A percentile compares a stretch with the other conserved stretches of the same genome.
Evolutionary conservation across 2,888 invertebrate genomes (phyloP).

Genomic region (Campoplex capitator): DNA sequence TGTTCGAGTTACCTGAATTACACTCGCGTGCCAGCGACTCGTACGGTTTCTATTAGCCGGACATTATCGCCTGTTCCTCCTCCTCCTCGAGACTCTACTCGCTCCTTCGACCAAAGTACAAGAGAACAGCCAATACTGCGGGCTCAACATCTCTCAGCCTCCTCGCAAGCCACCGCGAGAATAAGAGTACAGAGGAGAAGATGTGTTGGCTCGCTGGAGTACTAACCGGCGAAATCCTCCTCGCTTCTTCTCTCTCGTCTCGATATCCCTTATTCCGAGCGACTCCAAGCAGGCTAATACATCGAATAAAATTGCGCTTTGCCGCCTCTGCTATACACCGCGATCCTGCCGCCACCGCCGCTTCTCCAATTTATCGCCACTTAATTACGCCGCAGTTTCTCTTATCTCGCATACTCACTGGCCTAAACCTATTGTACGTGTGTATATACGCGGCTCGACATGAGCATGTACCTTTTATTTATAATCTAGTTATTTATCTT

Average conservation of each 20-base stretch:
- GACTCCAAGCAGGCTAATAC: constrained; percentile 26
- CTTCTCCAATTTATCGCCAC: constrained; percentile 71
- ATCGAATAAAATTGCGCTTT: constrained; percentile 48
- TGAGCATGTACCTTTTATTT: constrained; percentile 11
- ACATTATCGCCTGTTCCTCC: constrained; percentile 64
- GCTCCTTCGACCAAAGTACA: background rate
- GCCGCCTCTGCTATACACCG: constrained; percentile 16
- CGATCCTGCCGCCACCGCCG: constrained; percentile 7
- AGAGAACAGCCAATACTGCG: background rate
- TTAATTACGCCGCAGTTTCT: constrained; percentile 70
- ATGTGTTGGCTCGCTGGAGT: constrained; percentile 22
- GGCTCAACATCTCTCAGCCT: background rate
- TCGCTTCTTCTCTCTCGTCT: constrained; percentile 23
- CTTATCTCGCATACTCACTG: constrained; percentile 68
- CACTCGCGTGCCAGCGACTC: constrained; percentile 69
- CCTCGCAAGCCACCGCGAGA: constrained; percentile 1
- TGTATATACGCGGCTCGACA: constrained; percentile 2
- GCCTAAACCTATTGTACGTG: constrained; percentile 21
- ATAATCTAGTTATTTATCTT: background rate
- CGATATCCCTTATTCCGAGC: constrained; percentile 62
- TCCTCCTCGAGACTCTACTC: constrained; percentile 27
- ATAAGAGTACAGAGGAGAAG: constrained; percentile 17
- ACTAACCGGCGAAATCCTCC: constrained; percentile 42
- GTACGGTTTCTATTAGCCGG: constrained; percentile 69
- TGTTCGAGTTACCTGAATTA: constrained; percentile 68